phyloP scores from a whole-genome alignment of 2,888 invertebrate genomes.

The Nomada fucata region DNA sequence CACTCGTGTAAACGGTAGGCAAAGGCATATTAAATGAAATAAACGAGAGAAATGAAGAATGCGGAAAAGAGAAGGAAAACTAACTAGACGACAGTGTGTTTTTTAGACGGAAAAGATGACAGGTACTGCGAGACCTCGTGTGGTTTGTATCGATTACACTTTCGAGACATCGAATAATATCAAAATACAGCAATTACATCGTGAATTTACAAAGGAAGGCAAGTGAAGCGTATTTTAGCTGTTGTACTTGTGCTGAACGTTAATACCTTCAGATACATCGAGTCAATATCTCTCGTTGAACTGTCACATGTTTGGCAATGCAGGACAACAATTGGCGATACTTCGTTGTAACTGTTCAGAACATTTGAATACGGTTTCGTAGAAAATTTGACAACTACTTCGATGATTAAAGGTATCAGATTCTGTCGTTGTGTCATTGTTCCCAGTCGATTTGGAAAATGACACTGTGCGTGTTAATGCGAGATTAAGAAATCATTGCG shows the following conservation, averaged over 20 bases:
- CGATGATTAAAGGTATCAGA: not conserved
- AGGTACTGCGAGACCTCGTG: conserved; percentile 30
- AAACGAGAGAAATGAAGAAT: conserved; percentile 20
- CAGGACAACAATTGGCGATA: not conserved
- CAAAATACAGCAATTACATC: conserved; percentile 57
- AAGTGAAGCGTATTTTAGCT: not conserved
- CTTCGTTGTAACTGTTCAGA: not conserved
- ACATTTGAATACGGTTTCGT: not conserved
- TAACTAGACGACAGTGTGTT: not conserved
- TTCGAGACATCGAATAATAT: conserved; percentile 54
- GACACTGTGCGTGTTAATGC: conserved; percentile 6
- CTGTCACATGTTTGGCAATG: not conserved
- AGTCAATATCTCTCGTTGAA: not conserved
- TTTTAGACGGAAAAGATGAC: conserved; percentile 32
- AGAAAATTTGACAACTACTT: conserved; percentile 1
- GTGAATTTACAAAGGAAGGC: conserved; percentile 35
- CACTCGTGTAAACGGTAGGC: not conserved
- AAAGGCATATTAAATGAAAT: conserved; percentile 16
- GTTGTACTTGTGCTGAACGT: not conserved
- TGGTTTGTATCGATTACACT: conserved; percentile 49
- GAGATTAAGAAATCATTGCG: conserved; percentile 10
- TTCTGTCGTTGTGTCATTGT: not conserved
- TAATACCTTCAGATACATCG: not conserved
- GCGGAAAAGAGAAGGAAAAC: conserved; percentile 5
- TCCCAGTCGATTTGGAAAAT: conserved; percentile 12